phyloP scores from a whole-genome alignment of 1,140 invertebrate species.

The Vollenhovia emeryi region DNA sequence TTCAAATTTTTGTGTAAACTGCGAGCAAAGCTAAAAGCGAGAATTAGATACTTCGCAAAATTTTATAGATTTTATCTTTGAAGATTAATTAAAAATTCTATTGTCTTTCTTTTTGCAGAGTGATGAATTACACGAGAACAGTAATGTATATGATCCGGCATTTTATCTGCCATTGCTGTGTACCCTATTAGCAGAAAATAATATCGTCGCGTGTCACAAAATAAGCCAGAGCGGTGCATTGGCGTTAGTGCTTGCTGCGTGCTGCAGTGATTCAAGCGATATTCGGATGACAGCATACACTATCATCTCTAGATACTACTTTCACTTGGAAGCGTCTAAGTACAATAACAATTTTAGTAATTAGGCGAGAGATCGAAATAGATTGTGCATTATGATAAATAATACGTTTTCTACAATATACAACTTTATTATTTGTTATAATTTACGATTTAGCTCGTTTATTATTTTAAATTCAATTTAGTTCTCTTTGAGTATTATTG shows the following conservation, averaged over 20 bases:
- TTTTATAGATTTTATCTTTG: neutral
- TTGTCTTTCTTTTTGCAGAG: conserved; percentile 28
- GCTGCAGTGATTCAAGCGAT: conserved; percentile 87
- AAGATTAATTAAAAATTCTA: neutral
- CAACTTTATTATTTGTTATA: neutral
- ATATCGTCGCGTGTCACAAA: conserved; percentile 88
- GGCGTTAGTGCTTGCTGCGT: conserved; percentile 87
- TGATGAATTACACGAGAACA: conserved; percentile 27
- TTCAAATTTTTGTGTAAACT: neutral
- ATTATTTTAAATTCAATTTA: neutral
- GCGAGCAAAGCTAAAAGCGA: neutral
- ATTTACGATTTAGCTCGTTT: neutral
- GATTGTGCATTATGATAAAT: neutral
- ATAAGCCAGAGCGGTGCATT: conserved; percentile 88
- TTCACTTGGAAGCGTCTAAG: conserved; percentile 89
- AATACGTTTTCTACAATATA: neutral
- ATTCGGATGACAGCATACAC: conserved; percentile 89
- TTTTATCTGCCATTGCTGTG: conserved; percentile 90
- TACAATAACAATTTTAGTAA: conserved; percentile 77
- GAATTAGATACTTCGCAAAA: neutral
- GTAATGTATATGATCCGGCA: conserved; percentile 89
- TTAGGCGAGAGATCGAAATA: neutral
- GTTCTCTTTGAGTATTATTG: neutral
- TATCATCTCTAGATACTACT: conserved; percentile 88
- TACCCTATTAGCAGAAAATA: conserved; percentile 88